A percentile compares a stretch with the other conserved stretches of the same genome.
phyloP scores from a whole-genome alignment of 1,140 invertebrate species.

The Pectinophora gossypiella region DNA sequence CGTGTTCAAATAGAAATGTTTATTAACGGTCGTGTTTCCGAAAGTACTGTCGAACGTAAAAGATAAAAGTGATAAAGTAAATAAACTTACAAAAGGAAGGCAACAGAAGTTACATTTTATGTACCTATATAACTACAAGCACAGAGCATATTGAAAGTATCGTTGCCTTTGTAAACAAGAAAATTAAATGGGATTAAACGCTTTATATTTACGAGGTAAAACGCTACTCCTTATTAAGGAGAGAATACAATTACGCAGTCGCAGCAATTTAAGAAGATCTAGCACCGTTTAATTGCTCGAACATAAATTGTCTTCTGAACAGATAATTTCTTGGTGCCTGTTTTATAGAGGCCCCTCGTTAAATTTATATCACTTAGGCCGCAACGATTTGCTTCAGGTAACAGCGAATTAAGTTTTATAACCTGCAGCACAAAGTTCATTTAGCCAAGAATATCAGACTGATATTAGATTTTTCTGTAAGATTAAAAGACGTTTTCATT shows the following conservation, averaged over 20 bases:
- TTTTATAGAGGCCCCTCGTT: constrained; percentile 28
- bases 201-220: constrained; percentile 47
- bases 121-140: not conserved
- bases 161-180: constrained; percentile 30
- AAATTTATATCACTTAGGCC: constrained; percentile 20
- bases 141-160: not conserved
- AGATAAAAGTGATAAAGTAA: not conserved
- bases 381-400: constrained; percentile 8
- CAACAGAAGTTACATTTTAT: not conserved
- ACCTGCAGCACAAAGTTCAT: too few species aligned
- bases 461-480: too few species aligned
- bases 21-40: too few species aligned
- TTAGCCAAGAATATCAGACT: too few species aligned
- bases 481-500: too few species aligned
- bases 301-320: constrained; percentile 42
- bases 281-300: constrained; percentile 38
- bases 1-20: too few species aligned
- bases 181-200: constrained; percentile 42
- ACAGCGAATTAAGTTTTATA: too few species aligned
- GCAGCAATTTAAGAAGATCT: constrained; percentile 43
- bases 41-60: too few species aligned
- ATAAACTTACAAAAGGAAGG: not conserved
- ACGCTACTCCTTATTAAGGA: constrained; percentile 39
- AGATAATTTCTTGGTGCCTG: constrained; percentile 33
- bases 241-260: constrained; percentile 44